Evolutionary conservation across 1,140 invertebrate species (phyloP).

Genomic region (Teleopsis dalmanni): DNA sequence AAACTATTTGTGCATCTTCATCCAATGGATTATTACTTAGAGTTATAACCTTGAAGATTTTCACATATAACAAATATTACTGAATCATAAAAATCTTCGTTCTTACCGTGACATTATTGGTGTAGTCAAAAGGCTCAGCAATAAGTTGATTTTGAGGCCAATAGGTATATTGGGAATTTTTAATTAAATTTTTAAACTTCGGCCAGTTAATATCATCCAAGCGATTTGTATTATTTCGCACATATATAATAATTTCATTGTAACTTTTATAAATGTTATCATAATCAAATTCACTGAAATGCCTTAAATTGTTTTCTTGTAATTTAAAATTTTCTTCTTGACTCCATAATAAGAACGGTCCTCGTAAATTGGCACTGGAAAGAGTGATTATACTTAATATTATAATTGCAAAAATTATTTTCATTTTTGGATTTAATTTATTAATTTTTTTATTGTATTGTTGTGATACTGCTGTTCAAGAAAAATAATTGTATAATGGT

Average conservation of each 20-base stretch:
- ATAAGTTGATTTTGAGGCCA: slow-evolving; percentile 50
- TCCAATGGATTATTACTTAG: slow-evolving; percentile 50
- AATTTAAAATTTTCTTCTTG: too few relatives aligned
- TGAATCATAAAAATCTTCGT: background rate
- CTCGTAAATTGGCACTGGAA: too few relatives aligned
- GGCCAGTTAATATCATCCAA: slow-evolving; percentile 35
- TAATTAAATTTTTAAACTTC: slow-evolving; percentile 35
- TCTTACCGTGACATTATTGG: background rate
- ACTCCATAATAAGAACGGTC: too few relatives aligned
- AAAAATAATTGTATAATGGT: too few relatives aligned
- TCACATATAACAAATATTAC: background rate
- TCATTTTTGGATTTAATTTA: too few relatives aligned
- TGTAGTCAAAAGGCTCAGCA: slow-evolving; percentile 48
- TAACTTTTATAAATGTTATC: too few relatives aligned
- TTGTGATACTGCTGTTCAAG: too few relatives aligned
- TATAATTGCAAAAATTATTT: too few relatives aligned
- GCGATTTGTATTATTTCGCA: slow-evolving; percentile 31
- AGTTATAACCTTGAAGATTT: slow-evolving; percentile 45
- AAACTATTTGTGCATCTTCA: slow-evolving; percentile 50
- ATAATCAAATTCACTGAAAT: too few relatives aligned
- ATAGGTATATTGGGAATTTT: slow-evolving; percentile 43
- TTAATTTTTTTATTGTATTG: too few relatives aligned
- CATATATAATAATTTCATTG: slow-evolving; percentile 37
- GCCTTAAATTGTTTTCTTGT: too few relatives aligned
- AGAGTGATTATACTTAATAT: too few relatives aligned